Evolutionary conservation across 2,797 vertebrate genomes (phyloP).

Genomic region (Sebastes nivosus): DNA sequence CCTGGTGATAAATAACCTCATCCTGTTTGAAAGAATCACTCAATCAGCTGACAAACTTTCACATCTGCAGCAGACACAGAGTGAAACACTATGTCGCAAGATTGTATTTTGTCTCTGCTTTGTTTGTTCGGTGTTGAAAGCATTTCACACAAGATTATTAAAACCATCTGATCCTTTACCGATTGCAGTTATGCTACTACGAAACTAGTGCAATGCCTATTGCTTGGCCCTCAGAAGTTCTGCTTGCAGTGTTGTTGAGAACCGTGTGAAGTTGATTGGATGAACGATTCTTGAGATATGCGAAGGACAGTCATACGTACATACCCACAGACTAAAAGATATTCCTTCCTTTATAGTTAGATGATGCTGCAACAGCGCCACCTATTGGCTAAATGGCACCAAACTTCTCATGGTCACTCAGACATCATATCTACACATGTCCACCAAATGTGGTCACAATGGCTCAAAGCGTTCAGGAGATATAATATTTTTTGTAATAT

Average conservation of each 20-base stretch:
- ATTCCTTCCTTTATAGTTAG: neutral
- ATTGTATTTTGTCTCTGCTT: neutral
- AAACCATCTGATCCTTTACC: neutral
- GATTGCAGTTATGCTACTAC: neutral
- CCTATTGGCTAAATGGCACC: neutral
- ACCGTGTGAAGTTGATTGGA: neutral
- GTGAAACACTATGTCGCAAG: neutral
- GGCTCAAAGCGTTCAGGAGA: neutral
- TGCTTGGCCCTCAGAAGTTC: neutral
- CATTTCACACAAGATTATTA: neutral
- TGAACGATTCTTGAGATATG: neutral
- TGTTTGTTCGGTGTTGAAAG: neutral
- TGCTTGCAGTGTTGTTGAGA: neutral
- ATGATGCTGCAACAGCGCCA: neutral
- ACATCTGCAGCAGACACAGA: neutral
- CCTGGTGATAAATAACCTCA: neutral
- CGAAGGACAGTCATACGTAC: neutral
- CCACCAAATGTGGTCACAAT: neutral
- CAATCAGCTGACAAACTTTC: neutral
- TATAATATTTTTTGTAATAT: neutral
- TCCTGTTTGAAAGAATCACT: neutral
- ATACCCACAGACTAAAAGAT: neutral
- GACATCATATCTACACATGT: neutral
- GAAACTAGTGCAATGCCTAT: neutral
- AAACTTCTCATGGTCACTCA: neutral